Evolutionary conservation across 2,888 invertebrate species (phyloP).

Genomic region (Tuberolachnus salignus): DNA sequence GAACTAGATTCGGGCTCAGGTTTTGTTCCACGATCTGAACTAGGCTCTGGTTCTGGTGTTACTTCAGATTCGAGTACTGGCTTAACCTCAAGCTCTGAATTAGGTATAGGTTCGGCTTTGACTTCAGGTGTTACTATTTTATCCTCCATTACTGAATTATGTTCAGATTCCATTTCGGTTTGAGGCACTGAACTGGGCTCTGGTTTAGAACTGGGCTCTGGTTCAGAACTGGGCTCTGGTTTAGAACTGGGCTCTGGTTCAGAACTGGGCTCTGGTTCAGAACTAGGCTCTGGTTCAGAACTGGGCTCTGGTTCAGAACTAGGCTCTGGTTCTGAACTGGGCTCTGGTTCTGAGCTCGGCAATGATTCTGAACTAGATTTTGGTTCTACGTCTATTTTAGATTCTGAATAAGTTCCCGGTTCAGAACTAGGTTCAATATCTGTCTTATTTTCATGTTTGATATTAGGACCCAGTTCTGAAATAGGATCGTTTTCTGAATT

Average conservation of each 20-base stretch:
- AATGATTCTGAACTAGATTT: conserved; percentile 56
- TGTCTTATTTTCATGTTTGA: conserved; percentile 58
- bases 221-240: conserved; percentile 58
- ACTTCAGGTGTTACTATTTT: conserved; percentile 59
- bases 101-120: conserved; percentile 58
- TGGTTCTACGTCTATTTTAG: conserved; percentile 57
- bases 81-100: conserved; percentile 59
- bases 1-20: conserved; percentile 54
- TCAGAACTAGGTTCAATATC: conserved; percentile 60
- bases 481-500: conserved; percentile 9
- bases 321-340: conserved; percentile 60
- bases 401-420: too few relatives aligned
- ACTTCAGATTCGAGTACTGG: conserved; percentile 58
- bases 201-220: conserved; percentile 58
- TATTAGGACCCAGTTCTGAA: conserved; percentile 44
- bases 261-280: conserved; percentile 59
- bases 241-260: conserved; percentile 57
- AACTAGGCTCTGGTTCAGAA: conserved; percentile 57
- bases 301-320: conserved; percentile 60
- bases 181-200: conserved; percentile 58
- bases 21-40: conserved; percentile 48
- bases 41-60: conserved; percentile 57
- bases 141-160: conserved; percentile 59
- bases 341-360: conserved; percentile 57
- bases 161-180: conserved; percentile 58